Evolutionary conservation across 2,888 invertebrate genomes (phyloP), one percentile per base, ranked within the genome.

Genomic region (Heteropelma amictum): DNA sequence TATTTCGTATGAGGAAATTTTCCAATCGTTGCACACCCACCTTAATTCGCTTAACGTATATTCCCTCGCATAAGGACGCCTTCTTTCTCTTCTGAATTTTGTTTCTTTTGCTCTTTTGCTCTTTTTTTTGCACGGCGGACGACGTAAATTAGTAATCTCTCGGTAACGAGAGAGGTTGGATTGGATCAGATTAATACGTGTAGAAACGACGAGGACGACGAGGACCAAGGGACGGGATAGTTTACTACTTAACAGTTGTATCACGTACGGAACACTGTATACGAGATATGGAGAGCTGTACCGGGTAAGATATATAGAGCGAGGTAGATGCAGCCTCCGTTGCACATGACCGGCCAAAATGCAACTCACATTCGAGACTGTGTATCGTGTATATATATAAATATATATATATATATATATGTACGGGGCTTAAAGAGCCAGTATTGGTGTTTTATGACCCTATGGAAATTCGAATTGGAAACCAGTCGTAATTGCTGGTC

Each of bases 381-480:
- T 14, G 4, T 42, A 28, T 53, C 42, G 17, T 42, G 19, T 19
- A n/a, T n/a, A n/a, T n/a, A n/a, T n/a, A n/a, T n/a, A n/a, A n/a
- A n/a, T n/a, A 26, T 26, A 14, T 14, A 47, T 14, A 30, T 30
- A 12, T 19, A 53, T 33, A 30, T n/a, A 26, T 21, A 14, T 45
- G 53, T 35, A 17, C 42, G 35, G 35, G 65, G 54, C 65, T 74
- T 33, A 65, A 74, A 64, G 51, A 56, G 40, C 61, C 40, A 72
- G 64, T 72, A 69, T 61, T 75, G 68, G 64, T 77, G 63, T 71
- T 76, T 77, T 76, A 77, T 72, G 77, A 72, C 54, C 54, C 68
- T 76, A 76, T 75, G 77, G 77, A 77, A 76, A 77, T 76, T 72
- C 72, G 71, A 72, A 76, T 68, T 77, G 72, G 75, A 77, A 77